These are phyloP conservation scores for Rhaphigaster nebulosa DNA, from an alignment of 2,888 invertebrate genomes.

Conservation along the genomic window DNA sequence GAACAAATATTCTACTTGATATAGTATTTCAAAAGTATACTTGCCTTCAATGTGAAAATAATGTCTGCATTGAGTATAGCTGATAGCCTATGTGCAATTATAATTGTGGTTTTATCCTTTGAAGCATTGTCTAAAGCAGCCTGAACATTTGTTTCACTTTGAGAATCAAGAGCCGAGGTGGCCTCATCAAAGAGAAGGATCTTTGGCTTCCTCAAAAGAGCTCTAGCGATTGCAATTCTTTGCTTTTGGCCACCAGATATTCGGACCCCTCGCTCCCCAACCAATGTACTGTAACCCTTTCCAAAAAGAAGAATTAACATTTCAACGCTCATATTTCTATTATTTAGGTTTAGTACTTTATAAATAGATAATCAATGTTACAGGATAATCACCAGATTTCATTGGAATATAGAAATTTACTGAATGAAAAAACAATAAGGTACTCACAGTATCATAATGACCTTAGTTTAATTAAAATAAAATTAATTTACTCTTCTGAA, in stretches of 20 bases:
- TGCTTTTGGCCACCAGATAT: slow-evolving; percentile 92
- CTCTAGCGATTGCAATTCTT: slow-evolving; percentile 90
- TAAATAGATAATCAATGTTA: background rate
- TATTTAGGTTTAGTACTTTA: background rate
- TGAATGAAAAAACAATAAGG: too few relatives aligned
- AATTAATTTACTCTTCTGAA: too few relatives aligned
- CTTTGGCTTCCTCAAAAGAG: slow-evolving; percentile 83
- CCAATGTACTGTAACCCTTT: slow-evolving; percentile 83
- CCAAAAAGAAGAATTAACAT: background rate
- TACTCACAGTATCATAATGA: too few relatives aligned
- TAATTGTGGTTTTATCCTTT: slow-evolving; percentile 69
- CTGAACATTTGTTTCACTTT: slow-evolving; percentile 89
- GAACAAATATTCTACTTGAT: background rate
- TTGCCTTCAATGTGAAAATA: slow-evolving; percentile 68
- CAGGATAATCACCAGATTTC: too few relatives aligned
- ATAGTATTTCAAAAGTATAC: background rate
- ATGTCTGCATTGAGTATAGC: slow-evolving; percentile 68
- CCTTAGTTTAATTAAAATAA: too few relatives aligned
- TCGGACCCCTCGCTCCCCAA: slow-evolving; percentile 87
- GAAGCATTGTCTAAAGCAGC: slow-evolving; percentile 78
- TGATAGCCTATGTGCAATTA: slow-evolving; percentile 70
- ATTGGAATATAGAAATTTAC: too few relatives aligned
- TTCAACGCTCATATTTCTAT: background rate
- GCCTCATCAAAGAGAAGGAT: slow-evolving; percentile 88
- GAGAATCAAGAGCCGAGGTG: slow-evolving; percentile 89